Evolutionary conservation across 2,113 vertebrate species (phyloP), one percentile per base, ranked within the genome.

Genomic region (Neolamprologus hecqui): DNA sequence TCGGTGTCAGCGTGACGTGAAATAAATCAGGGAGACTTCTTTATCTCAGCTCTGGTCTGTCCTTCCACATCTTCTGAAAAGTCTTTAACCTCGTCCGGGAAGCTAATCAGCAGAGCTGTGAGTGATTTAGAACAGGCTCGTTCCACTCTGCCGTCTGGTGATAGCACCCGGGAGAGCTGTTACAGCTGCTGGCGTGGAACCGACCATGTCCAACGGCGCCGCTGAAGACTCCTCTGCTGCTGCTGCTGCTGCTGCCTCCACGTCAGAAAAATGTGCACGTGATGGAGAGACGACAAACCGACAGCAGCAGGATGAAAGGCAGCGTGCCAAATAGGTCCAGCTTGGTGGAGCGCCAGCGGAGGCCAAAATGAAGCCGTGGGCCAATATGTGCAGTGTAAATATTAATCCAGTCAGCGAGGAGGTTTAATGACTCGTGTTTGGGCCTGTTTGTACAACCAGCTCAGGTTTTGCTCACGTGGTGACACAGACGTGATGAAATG

Each of bases 381-480:
- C 85, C 87, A 82, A 84, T 73, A 47, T 54, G 83, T 80, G 77
- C 86, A 57, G 73, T 87, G 86, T 75, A 93, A 91, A 93, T 91
- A 93, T 90, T 85, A 90, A 88, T 79, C 65, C 65, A 87, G 86
- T 65, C 86, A 90, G 83, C 65, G 53, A 2, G 15, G 42, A 70
- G 73, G 42, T 70, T 89, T 90, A 91, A 90, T 90, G 92, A 93
- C 79, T 81, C 80, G 14, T 73, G 85, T 54, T 86, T 57, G 40
- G 73, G 81, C 54, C 85, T 77, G 90, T 87, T 86, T 40, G 5
- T 81, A 75, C 81, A 73, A 9, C 19, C 81, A 9, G 60, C 23
- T 53, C 82, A 70, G 82, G 73, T 55, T 58, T 86, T 65, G 2
- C 49, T 33, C 73, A 19, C 31, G 14, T n/a, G 11, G 15, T 2